Conservation (phyloP, 53 echinoderm and acorn worm genomes). For the Zoroaster sp. region DNA sequence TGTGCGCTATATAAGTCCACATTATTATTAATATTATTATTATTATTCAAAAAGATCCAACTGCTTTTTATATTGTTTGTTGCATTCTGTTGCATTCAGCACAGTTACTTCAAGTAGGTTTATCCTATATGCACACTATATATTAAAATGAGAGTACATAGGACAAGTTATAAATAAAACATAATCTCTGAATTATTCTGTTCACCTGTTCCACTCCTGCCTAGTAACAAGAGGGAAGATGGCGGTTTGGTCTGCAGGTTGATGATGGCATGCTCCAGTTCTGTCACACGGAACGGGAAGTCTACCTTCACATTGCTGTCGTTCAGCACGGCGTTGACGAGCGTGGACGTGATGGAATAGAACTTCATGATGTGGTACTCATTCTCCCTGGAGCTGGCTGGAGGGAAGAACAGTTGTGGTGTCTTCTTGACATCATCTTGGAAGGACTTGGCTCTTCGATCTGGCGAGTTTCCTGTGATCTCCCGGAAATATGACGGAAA, state of each 20-base stretch:
- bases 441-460: not conserved
- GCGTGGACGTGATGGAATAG: constrained; percentile 61
- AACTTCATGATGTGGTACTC: constrained; percentile 81
- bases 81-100: no score
- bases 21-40: no score
- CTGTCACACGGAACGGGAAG: constrained; percentile 74
- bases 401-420: constrained; percentile 50
- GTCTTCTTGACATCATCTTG: not conserved
- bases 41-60: no score
- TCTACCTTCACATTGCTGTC: constrained; percentile 65
- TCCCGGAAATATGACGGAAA: constrained; percentile 58
- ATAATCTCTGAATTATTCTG: no score
- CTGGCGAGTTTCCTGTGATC: constrained; percentile 24
- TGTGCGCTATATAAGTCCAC: no score
- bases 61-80: no score
- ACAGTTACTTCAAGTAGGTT: no score
- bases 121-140: no score
- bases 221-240: constrained; percentile 55
- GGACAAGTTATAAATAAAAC: no score
- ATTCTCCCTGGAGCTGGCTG: constrained; percentile 68
- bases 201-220: constrained; percentile 72
- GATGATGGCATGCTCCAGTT: constrained; percentile 70
- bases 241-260: constrained; percentile 56
- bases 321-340: constrained; percentile 62
- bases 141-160: no score